Conservation (phyloP, 2,113 vertebrate species). For the Grammatotria lemairii region DNA sequence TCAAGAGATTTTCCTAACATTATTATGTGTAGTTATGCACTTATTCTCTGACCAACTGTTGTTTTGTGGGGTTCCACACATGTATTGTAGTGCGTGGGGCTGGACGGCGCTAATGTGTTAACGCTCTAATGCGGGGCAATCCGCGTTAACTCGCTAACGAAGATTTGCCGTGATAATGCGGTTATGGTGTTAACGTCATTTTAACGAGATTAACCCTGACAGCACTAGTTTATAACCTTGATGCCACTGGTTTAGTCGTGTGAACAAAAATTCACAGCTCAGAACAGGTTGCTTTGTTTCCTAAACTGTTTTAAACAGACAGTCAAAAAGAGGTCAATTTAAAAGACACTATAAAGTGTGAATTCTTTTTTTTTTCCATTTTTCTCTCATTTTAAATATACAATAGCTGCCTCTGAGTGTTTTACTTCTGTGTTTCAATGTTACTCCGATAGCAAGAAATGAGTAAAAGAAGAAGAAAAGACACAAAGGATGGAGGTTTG, state of each 20-base stretch:
- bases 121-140: background rate
- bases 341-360: background rate
- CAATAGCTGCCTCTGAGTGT: conserved; percentile 45
- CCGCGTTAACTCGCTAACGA: rapidly evolving
- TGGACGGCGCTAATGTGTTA: background rate
- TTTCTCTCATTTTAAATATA: conserved; percentile 13
- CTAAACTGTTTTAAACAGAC: background rate
- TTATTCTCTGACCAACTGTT: background rate
- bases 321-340: background rate
- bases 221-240: background rate
- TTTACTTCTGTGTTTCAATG: conserved; percentile 30
- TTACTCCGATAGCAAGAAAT: background rate
- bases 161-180: background rate
- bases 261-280: background rate
- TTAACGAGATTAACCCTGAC: background rate
- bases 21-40: background rate
- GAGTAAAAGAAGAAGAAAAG: background rate
- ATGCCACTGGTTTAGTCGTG: background rate
- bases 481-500: background rate
- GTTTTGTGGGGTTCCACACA: background rate
- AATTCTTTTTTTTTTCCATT: background rate
- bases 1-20: background rate
- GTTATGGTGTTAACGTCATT: background rate
- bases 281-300: background rate
- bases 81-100: background rate